Evolutionary conservation across 2,888 invertebrate species (phyloP), one percentile per base, ranked within the genome.

Genomic region (Neoascia interrupta): DNA sequence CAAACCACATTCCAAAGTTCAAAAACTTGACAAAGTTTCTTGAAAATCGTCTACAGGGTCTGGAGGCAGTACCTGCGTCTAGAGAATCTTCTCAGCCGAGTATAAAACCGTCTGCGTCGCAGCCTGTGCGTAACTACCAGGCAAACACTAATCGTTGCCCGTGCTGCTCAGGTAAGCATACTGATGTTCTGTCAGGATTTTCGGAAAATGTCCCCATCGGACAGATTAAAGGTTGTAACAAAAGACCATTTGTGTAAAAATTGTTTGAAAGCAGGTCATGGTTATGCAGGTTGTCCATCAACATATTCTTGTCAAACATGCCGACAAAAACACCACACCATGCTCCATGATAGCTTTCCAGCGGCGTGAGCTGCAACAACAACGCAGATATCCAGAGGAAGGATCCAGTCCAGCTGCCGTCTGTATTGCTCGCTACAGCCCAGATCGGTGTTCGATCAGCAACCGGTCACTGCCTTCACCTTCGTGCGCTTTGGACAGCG

Each of bases 401-500:
- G 18, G 8, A 26, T 26, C 4, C 4, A 26, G 26, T 5, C 26
- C 4, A 6, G 6, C 39, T 64, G n/a, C 51, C 49, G 43, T 21
- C 51, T n/a, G 39, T 68, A 19, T 13, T 64, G 58, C 63, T 58
- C 10, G 69, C 66, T 28, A 54, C 61, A 16, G 66, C 66, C 16
- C 45, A 37, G 28, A 26, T 60, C 54, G 43, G 26, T 16, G 47
- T 49, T 13, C 51, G 34, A 13, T 72, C 60, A 19, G 16, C 51
- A 13, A 39, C 43, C 39, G 66, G 66, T 8, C 66, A 49, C 18
- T 28, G 47, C 28, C 49, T 68, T 0, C 16, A 45, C 5, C 36
- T 69, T 4, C 51, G 68, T 10, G 60, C 58, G n/a, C 56, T 81
- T 19, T 81, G 16, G 70, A 66, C 11, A 66, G 43, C 21, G 75